These are phyloP conservation scores for Trichomalopsis sarcophagae DNA, from an alignment of 1,140 invertebrate species.

Conservation along the genomic window DNA sequence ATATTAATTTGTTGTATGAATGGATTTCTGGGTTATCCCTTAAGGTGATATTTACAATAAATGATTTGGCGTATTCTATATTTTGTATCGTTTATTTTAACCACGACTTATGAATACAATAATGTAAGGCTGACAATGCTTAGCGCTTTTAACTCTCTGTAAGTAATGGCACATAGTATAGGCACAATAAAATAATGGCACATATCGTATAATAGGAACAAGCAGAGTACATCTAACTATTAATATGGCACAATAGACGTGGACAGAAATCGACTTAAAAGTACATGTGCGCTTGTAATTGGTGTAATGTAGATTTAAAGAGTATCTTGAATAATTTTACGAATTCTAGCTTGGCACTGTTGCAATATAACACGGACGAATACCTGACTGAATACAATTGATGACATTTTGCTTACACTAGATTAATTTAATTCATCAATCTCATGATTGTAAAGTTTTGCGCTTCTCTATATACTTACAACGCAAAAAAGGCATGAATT, in stretches of 20 bases:
- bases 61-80: too few relatives aligned
- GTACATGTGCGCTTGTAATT: neutral
- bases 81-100: neutral
- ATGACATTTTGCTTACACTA: neutral
- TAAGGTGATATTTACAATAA: too few relatives aligned
- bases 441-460: neutral
- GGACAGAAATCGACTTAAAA: neutral
- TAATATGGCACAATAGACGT: neutral
- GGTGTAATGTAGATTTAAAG: neutral
- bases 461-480: neutral
- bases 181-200: conserved; percentile 32
- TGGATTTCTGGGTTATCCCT: too few relatives aligned
- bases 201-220: conserved; percentile 24
- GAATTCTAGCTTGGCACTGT: neutral
- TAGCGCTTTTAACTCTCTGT: neutral
- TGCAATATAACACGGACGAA: neutral
- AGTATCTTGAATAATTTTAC: neutral
- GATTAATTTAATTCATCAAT: neutral
- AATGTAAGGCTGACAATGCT: conserved; percentile 7
- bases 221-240: neutral
- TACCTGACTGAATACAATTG: conserved; percentile 4
- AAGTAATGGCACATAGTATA: conserved; percentile 24
- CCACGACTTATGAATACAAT: conserved; percentile 6
- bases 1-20: too few relatives aligned
- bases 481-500: conserved; percentile 27